phyloP scores from a whole-genome alignment of 2,888 invertebrate genomes.

The Cephus runcator region DNA sequence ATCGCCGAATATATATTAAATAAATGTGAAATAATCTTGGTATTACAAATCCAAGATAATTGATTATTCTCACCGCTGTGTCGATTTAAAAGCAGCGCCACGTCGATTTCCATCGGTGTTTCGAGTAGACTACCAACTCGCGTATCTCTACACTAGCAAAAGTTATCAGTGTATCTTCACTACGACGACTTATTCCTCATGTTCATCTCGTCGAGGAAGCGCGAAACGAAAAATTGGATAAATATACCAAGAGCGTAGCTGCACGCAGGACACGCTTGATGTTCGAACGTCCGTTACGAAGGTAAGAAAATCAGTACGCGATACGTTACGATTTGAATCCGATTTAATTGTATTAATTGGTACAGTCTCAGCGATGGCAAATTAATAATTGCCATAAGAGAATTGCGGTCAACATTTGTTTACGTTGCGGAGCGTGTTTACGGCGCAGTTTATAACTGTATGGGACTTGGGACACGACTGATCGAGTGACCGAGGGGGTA shows the following conservation, averaged over 20 bases:
- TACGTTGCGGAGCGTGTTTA: constrained; percentile 30
- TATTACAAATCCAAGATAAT: not conserved
- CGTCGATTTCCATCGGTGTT: not conserved
- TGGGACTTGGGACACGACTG: constrained; percentile 62
- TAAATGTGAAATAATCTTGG: not conserved
- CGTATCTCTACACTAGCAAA: not conserved
- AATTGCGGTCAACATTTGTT: not conserved
- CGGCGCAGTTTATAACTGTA: constrained; percentile 48
- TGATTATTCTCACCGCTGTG: not conserved
- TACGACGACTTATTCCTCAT: not conserved
- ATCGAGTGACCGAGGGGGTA: constrained; percentile 65
- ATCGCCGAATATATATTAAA: not conserved
- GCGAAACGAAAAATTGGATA: not conserved
- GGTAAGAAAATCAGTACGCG: not conserved
- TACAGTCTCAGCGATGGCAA: not conserved
- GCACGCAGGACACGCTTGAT: not conserved
- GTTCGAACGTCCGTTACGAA: not conserved
- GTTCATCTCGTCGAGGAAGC: not conserved
- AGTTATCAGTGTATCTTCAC: not conserved
- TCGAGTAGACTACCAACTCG: not conserved
- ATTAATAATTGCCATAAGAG: not conserved
- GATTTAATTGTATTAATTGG: not conserved
- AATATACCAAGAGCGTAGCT: not conserved
- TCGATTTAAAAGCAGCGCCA: not conserved
- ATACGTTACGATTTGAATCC: not conserved